phyloP scores from a whole-genome alignment of 2,113 vertebrate species.

The Mungos mungo region DNA sequence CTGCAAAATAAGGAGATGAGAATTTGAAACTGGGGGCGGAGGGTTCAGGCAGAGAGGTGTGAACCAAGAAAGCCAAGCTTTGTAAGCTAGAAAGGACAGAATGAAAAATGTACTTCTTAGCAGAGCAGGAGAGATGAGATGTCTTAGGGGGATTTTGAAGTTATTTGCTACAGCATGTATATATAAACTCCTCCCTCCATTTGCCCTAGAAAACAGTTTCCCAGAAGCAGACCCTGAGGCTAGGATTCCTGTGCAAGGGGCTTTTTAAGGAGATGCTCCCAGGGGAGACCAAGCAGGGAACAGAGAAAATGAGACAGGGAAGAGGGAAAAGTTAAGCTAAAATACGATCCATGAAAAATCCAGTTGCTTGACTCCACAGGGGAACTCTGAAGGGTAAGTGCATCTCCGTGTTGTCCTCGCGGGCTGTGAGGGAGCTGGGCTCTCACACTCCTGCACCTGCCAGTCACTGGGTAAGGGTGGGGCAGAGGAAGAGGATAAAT shows the following conservation, averaged over 20 bases:
- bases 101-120: neutral
- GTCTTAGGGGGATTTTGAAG: neutral
- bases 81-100: neutral
- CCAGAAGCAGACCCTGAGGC: neutral
- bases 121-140: neutral
- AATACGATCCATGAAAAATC: neutral
- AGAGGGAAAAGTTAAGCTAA: neutral
- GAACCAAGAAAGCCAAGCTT: neutral
- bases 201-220: constrained; percentile 14
- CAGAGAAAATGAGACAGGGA: neutral
- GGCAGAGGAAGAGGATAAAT: neutral
- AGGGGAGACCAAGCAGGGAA: neutral
- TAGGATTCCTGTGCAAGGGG: neutral
- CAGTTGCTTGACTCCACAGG: too few relatives aligned
- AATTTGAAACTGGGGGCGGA: neutral
- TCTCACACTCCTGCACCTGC: neutral
- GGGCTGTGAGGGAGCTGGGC: neutral
- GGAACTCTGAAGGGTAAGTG: neutral
- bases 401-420: neutral
- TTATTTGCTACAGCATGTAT: neutral
- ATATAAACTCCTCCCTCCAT: neutral
- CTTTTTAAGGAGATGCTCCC: neutral
- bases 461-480: neutral
- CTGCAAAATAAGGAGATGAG: neutral
- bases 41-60: neutral